Conservation (phyloP, 2,888 invertebrate genomes). For the Lithophane ornitopus region DNA sequence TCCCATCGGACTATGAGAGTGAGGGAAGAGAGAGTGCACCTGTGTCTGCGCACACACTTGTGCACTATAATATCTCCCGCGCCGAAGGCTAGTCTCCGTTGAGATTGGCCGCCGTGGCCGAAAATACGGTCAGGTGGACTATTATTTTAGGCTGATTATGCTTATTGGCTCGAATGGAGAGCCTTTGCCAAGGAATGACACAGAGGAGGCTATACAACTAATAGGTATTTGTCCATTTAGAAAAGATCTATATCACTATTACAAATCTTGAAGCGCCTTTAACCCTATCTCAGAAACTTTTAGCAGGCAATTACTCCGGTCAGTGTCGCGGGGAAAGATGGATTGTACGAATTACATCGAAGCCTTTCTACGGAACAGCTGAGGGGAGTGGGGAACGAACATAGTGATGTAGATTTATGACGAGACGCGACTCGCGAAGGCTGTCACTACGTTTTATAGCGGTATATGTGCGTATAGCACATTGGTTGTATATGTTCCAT, state of each 20-base stretch:
- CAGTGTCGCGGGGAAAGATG: constrained; percentile 75
- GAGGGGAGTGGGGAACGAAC: constrained; percentile 58
- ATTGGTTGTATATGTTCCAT: constrained; percentile 59
- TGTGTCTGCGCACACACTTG: too few species aligned
- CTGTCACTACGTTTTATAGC: constrained; percentile 67
- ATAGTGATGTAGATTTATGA: constrained; percentile 73
- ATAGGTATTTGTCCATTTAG: too few species aligned
- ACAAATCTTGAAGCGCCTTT: constrained; percentile 51
- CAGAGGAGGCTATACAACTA: neutral
- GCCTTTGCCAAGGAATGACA: neutral
- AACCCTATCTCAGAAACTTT: constrained; percentile 70
- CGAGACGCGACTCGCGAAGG: constrained; percentile 62
- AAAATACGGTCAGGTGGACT: too few species aligned
- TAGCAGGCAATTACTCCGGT: constrained; percentile 74
- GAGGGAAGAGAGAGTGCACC: too few species aligned
- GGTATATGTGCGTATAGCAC: constrained; percentile 47
- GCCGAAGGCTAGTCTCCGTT: too few species aligned
- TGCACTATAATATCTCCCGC: too few species aligned
- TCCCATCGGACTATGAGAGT: too few species aligned
- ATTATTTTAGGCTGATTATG: neutral
- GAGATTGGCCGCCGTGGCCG: too few species aligned
- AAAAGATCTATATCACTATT: constrained; percentile 9
- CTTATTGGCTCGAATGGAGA: neutral
- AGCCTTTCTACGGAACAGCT: constrained; percentile 55
- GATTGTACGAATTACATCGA: constrained; percentile 75